Base-by-base conservation (phyloP, 2,888 invertebrate species). In the Lymantria dispar region DNA sequence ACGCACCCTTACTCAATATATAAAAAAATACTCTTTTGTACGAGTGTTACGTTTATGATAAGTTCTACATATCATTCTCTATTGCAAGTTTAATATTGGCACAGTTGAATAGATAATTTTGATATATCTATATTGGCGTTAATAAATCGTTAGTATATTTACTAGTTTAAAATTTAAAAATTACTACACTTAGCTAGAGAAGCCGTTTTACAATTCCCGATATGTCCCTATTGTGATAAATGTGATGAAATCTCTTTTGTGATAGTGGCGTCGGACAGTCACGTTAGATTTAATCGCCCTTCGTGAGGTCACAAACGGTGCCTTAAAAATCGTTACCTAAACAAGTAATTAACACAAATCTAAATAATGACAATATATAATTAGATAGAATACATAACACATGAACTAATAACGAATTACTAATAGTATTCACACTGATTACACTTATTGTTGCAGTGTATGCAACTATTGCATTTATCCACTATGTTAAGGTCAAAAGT, bases 201-300 rank as follows among this genome's bases (percentile, higher is more conserved):
- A 68, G 70, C 70, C 69, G 64, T 62, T 68, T n/a, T 66, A 68
- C 67, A 69, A 79, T 78, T 78, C 75, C 83, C 80, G 63, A 77
- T 76, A 80, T 80, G 76, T 80, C 78, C 85, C 65, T 77, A 83
- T 83, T 88, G 89, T 89, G 89, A 89, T 89, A 88, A 78, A 83
- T 87, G 87, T 89, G 89, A 87, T 87, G 80, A 80, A 87, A 84
- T 85, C 76, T 83, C 79, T 81, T 71, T 84, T 89, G 89, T 90
- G 89, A 90, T 90, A 90, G 89, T 85, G 90, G 83, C 89, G 76
- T 74, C 77, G 72, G 80, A 81, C 83, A 73, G 87, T 86, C 88
- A 84, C 89, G 86, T 84, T 87, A 88, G 88, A 79, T 83, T 78
- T 86, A 83, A 73, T 77, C 79, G 77, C 78, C 81, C 75, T 68